Percentiles rank a stretch among this genome's conserved stretches.
Evolutionary conservation across 2,888 invertebrate species (phyloP).

Genomic region (Thera obeliscata): DNA sequence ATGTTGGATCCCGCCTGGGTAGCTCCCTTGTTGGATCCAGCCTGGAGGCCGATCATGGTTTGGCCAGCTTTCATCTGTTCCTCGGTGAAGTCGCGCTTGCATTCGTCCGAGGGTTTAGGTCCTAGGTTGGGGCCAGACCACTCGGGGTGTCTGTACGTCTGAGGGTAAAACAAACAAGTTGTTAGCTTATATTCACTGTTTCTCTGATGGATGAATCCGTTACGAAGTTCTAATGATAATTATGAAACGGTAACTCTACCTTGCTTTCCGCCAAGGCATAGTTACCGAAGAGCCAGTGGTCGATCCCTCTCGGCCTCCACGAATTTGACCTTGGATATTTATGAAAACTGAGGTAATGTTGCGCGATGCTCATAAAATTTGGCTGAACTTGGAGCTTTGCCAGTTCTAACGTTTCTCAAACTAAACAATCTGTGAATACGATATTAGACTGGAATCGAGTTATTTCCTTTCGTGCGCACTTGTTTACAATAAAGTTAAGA

Average conservation of each 20-base stretch:
- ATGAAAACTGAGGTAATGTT: constrained; percentile 80
- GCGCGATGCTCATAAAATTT: constrained; percentile 75
- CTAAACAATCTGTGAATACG: constrained; percentile 68
- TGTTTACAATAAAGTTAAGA: constrained; percentile 35
- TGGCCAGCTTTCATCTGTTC: constrained; percentile 95
- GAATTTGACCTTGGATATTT: constrained; percentile 72
- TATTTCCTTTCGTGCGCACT: constrained; percentile 48
- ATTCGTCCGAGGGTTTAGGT: constrained; percentile 96
- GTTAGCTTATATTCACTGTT: neutral
- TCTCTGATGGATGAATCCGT: neutral
- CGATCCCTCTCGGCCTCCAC: constrained; percentile 58
- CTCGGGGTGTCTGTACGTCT: constrained; percentile 94
- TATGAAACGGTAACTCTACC: neutral
- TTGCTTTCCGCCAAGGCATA: neutral
- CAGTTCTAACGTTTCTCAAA: constrained; percentile 69
- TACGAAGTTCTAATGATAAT: neutral
- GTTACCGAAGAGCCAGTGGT: constrained; percentile 33
- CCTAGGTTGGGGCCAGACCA: constrained; percentile 95
- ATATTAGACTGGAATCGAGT: constrained; percentile 55
- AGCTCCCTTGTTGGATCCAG: constrained; percentile 98
- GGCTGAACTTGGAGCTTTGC: constrained; percentile 69
- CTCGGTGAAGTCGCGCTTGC: constrained; percentile 97
- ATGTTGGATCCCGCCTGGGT: constrained; percentile 95
- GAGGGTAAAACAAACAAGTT: constrained; percentile 47
- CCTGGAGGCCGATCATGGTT: constrained; percentile 96